Conservation (phyloP, 2,797 vertebrate genomes). For the Myotis findleyi region DNA sequence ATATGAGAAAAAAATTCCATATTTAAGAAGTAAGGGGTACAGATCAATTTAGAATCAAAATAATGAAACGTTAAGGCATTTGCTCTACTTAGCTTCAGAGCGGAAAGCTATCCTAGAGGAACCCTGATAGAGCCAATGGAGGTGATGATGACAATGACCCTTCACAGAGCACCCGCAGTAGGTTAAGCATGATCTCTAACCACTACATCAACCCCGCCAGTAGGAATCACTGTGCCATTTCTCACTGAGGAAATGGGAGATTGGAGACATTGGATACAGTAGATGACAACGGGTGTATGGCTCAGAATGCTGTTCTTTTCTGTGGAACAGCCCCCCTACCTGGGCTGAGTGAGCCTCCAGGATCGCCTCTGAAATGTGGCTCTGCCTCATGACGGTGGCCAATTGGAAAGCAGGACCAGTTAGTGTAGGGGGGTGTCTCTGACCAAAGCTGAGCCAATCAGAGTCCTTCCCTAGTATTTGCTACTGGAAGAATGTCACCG, state of each 20-base stretch:
- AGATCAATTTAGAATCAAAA: background rate
- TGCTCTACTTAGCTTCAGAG: background rate
- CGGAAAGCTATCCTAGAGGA: background rate
- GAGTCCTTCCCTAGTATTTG: background rate
- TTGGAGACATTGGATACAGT: background rate
- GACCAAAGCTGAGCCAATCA: background rate
- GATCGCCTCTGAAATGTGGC: background rate
- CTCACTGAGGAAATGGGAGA: background rate
- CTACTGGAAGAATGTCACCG: background rate
- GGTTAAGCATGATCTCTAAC: background rate
- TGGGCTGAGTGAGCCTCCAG: background rate
- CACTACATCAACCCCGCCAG: background rate
- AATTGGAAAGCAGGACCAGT: too few species aligned
- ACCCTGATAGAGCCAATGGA: background rate
- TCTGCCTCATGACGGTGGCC: background rate
- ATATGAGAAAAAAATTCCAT: background rate
- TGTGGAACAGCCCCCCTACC: background rate
- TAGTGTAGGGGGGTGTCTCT: background rate
- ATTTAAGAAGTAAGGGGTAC: background rate
- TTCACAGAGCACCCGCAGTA: background rate
- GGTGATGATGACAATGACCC: background rate
- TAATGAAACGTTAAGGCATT: background rate
- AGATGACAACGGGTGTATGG: rapidly evolving
- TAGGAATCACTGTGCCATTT: background rate
- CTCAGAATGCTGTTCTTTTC: background rate